Base-by-base conservation (phyloP, 2,113 vertebrate genomes). In the Sterna hirundo region DNA sequence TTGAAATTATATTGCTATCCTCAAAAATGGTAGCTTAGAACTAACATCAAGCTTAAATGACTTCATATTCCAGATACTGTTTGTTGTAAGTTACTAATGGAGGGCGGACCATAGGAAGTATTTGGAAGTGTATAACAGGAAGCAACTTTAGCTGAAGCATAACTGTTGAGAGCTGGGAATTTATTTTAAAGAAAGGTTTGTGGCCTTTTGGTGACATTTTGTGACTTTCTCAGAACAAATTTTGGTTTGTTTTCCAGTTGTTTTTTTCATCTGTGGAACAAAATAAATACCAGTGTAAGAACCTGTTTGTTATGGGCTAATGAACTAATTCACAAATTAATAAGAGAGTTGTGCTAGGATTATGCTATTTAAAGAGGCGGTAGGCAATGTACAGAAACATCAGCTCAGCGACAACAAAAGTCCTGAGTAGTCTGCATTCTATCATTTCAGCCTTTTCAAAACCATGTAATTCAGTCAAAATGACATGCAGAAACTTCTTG, bases 301-400 rank as follows among this genome's bases (percentile, higher is more conserved):
- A 86, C 60, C 64, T 92, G 51, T 74, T 92, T 92, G 78, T 85
- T 94, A 13, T 49, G 86, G 55, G 27, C 51, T 93, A 60, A 88
- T 90, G 75, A 93, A 61, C 88, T 90, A 93, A 91, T 93, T 94
- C 69, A 60, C 44, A 44, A 44, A 34, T 86, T 93, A 79, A 54
- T 55, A 68, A 88, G 57, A 36, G 25, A 47, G 52, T 60, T 81
- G 38, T 83, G 64, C 64, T 93, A 60, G 76, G 55, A 89, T 95
- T 88, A 68, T 3, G 5, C 52, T 68, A 2, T 86, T 75, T 86
- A 34, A 69, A 80, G 92, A 88, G 69, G 15, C 0, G 0, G 13
- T 58, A 66, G 64, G 55, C 90, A 51, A 13, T 42, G n/a, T 58
- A 44, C 29, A 40, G 51, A 92, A 87, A 6, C 44, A 72, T 36